These are phyloP conservation scores for Drosophila nigromelanica DNA, from an alignment of 1,140 invertebrate species.

Conservation along the genomic window DNA sequence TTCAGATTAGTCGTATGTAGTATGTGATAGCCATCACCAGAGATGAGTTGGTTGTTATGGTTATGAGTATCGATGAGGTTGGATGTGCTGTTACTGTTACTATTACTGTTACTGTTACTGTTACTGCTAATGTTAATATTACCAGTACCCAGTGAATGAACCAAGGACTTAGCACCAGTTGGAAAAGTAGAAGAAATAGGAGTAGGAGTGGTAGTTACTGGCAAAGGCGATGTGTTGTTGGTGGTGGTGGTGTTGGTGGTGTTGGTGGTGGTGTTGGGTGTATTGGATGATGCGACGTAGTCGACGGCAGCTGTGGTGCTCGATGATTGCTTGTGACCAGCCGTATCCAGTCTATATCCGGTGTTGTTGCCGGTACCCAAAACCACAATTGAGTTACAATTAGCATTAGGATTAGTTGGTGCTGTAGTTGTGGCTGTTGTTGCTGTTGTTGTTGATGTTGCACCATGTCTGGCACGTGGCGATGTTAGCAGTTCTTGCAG, in stretches of 20 bases:
- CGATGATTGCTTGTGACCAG: constrained; percentile 21
- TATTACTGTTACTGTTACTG: constrained; percentile 17
- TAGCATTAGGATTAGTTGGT: constrained; percentile 66
- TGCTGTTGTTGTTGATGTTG: constrained; percentile 2
- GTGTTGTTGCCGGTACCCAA: constrained; percentile 51
- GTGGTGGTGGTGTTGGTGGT: constrained; percentile 48
- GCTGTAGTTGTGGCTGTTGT: constrained; percentile 12
- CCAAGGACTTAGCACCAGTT: constrained; percentile 62
- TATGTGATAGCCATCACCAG: constrained; percentile 61
- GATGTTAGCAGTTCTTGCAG: constrained; percentile 79
- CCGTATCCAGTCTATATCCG: constrained; percentile 23
- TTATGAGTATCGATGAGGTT: constrained; percentile 36
- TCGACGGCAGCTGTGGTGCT: constrained; percentile 37
- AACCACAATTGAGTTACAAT: constrained; percentile 75
- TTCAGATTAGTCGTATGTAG: constrained; percentile 59
- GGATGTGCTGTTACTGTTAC: constrained; percentile 28
- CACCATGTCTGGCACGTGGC: constrained; percentile 65
- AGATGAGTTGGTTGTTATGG: constrained; percentile 50
- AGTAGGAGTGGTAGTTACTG: constrained; percentile 83
- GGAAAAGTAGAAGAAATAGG: constrained; percentile 69
- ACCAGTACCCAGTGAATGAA: constrained; percentile 54
- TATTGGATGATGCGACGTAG: constrained; percentile 50
- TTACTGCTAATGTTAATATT: neutral
- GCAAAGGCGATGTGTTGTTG: constrained; percentile 63
- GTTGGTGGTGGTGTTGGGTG: constrained; percentile 40